Evolutionary conservation across 2,797 vertebrate species (phyloP).

Genomic region (Nothura maculosa): DNA sequence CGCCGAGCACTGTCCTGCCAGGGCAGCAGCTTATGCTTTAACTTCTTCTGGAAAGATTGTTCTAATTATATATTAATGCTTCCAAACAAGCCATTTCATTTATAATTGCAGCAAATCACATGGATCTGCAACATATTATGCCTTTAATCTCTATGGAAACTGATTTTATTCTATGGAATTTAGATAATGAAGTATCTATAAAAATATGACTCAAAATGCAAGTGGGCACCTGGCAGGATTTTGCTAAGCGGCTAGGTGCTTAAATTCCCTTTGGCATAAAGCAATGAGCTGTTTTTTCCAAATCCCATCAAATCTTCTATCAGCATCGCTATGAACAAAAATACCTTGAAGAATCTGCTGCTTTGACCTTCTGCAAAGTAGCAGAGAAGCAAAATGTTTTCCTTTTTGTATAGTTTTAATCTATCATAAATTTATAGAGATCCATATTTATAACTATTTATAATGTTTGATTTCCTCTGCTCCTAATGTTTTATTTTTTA

Average conservation of each 20-base stretch:
- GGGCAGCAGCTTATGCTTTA: constrained; percentile 24
- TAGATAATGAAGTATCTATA: neutral
- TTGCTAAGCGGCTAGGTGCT: neutral
- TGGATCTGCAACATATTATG: neutral
- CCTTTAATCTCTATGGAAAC: constrained; percentile 41
- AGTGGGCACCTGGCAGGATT: constrained; percentile 1
- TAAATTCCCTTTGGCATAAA: neutral
- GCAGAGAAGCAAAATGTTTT: neutral
- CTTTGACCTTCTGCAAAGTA: constrained; percentile 13
- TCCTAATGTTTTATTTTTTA: neutral
- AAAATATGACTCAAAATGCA: constrained; percentile 36
- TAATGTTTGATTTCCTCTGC: neutral
- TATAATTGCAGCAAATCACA: neutral
- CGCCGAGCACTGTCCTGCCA: neutral
- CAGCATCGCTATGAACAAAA: neutral
- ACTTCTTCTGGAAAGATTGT: constrained; percentile 11
- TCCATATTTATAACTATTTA: neutral
- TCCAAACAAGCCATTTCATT: constrained; percentile 6
- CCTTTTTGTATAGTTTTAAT: neutral
- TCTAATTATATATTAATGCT: neutral
- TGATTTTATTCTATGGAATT: neutral
- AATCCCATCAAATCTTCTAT: neutral
- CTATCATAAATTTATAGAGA: neutral
- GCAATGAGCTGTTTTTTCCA: constrained; percentile 1
- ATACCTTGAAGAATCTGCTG: neutral